A percentile compares a stretch with the other conserved stretches of the same genome.
Conservation (phyloP, 2,113 vertebrate species). For the Lanius collurio region DNA sequence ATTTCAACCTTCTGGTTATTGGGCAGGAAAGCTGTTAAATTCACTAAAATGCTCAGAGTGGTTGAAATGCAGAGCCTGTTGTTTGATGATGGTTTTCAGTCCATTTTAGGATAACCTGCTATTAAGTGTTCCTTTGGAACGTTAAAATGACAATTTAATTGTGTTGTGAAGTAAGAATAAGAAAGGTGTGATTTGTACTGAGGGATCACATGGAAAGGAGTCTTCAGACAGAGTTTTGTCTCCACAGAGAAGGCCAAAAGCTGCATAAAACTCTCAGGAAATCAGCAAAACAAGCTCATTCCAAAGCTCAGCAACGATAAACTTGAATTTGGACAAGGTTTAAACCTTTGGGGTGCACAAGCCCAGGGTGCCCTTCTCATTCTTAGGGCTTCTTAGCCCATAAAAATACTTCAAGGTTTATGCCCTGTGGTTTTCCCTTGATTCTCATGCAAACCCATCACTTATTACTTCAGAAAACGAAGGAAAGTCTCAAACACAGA, state of each 20-base stretch:
- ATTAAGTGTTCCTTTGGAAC: neutral
- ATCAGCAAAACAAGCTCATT: neutral
- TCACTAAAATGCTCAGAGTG: neutral
- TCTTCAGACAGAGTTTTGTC: neutral
- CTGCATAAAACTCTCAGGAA: neutral
- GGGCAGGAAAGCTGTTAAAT: neutral
- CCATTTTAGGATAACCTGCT: neutral
- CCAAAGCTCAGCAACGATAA: neutral
- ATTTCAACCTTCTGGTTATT: neutral
- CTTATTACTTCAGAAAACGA: neutral
- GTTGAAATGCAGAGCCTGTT: neutral
- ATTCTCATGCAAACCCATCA: neutral
- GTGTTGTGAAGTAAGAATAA: neutral
- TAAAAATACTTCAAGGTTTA: neutral
- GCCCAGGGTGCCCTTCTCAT: neutral
- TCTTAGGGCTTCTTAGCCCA: accelerated
- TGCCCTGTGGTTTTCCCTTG: neutral
- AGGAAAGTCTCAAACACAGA: neutral
- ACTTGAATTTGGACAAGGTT: neutral
- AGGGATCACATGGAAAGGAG: accelerated
- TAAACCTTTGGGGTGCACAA: neutral
- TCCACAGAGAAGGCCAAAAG: neutral
- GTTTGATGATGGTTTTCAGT: neutral
- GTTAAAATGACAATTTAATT: accelerated
- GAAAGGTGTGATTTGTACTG: neutral